phyloP scores from a whole-genome alignment of 2,113 vertebrate genomes.

The Helogale parvula region DNA sequence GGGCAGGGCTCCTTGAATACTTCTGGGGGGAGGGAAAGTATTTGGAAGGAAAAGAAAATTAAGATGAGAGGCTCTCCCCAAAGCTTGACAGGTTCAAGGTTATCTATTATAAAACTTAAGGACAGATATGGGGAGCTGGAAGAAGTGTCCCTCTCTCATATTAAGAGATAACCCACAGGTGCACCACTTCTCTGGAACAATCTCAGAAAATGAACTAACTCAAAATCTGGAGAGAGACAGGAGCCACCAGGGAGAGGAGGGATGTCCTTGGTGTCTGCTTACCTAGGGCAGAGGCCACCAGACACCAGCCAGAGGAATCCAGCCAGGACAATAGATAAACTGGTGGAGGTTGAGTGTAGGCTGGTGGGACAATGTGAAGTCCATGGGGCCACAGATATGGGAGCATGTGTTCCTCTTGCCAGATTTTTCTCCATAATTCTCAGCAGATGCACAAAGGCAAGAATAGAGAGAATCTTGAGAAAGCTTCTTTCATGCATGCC shows the following conservation, averaged over 20 bases:
- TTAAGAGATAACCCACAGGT: not conserved
- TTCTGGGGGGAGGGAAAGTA: not conserved
- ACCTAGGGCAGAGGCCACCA: not conserved
- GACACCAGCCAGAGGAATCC: not conserved
- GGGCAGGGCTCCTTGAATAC: not conserved
- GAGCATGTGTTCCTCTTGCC: not conserved
- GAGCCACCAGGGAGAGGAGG: not conserved
- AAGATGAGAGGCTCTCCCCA: not conserved
- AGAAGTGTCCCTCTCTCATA: not conserved
- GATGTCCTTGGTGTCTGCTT: accelerated
- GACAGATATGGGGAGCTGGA: not conserved
- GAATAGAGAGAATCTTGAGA: not conserved
- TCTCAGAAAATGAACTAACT: not conserved
- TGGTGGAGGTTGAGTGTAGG: not conserved
- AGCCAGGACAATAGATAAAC: not conserved
- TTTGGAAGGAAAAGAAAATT: not conserved
- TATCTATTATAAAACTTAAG: not conserved
- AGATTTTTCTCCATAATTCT: not conserved
- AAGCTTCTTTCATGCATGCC: not conserved
- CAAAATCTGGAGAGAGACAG: not conserved
- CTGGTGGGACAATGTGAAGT: not conserved
- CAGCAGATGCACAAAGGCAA: not conserved
- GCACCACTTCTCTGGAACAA: too few species aligned
- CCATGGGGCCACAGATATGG: not conserved
- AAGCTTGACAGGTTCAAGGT: not conserved